These are phyloP conservation scores for Scytalopus superciliaris DNA, from an alignment of 2,113 vertebrate species.

Conservation along the genomic window DNA sequence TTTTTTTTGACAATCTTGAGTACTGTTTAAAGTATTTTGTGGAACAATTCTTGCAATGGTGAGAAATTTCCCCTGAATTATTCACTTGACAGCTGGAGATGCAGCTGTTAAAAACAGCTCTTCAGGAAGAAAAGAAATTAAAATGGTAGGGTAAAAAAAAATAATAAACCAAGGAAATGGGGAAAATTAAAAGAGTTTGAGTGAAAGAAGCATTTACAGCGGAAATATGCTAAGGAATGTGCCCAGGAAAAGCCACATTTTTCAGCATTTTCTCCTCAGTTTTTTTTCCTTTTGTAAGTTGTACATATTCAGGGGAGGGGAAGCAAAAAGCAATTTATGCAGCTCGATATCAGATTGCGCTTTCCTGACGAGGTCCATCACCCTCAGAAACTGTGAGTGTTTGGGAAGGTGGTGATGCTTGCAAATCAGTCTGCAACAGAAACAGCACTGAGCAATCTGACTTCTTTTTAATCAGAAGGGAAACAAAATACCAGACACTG, in stretches of 20 bases:
- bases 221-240: conserved; percentile 15
- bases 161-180: conserved; percentile 28
- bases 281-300: conserved; percentile 23
- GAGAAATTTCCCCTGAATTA: conserved; percentile 49
- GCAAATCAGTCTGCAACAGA: conserved; percentile 45
- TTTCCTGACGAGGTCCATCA: conserved; percentile 46
- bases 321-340: conserved; percentile 45
- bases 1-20: conserved; percentile 32
- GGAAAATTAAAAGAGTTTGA: not conserved
- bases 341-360: not conserved
- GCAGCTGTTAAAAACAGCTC: conserved; percentile 57
- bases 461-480: conserved; percentile 3
- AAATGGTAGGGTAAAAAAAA: conserved; percentile 43
- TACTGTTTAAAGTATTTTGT: conserved; percentile 51
- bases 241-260: conserved; percentile 17
- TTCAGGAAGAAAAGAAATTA: conserved; percentile 63
- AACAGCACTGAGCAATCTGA: not conserved
- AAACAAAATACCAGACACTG: not conserved
- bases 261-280: conserved; percentile 1
- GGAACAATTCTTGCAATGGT: conserved; percentile 55
- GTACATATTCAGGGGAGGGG: not conserved
- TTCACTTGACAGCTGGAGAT: conserved; percentile 63
- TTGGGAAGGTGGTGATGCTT: conserved; percentile 42
- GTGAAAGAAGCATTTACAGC: not conserved
- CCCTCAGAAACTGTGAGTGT: conserved; percentile 34